Evolutionary conservation across 2,113 vertebrate species (phyloP), one percentile per base, ranked within the genome.

Genomic region (Ranitomeya imitator): DNA sequence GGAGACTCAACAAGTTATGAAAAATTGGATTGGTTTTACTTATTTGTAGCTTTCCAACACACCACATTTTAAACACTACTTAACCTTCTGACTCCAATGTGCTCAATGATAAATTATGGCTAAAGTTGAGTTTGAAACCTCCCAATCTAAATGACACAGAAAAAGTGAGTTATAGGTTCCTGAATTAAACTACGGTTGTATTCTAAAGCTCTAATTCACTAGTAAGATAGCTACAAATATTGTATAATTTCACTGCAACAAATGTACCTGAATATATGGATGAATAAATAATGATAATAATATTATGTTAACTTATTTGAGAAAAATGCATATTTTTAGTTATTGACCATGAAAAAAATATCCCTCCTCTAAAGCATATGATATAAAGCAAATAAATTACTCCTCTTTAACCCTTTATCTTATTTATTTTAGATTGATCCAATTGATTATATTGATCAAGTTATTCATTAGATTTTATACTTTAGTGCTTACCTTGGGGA

Each of bases 1-100:
- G 61, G 51, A 83, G 61, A 52, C 54, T 84, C 83, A 84, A 84
- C 63, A 84, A 84, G 83, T 69, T 69, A 69, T 84, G 45, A 83
- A 79, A 79, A 23, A 79, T 13, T 55, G 52, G 77, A 79, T 79
- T 55, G 76, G 76, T 52, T 55, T 23, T 57, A 60, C 54, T 59
- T 79, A 79, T 55, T 21, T 23, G 77, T 52, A 16, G 71, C 21
- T 78, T 55, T 79, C 77, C 77, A 79, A 79, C 59, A 59, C 54
- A 26, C 55, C 78, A 23, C 23, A 31, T 60, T 80, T 80, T 80
- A 80, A 26, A 60, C 23, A 16, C 23, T 57, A 59, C 78, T 59
- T 80, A 80, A 80, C 52, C 52, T 57, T 59, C n/a, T 80, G 52
- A 80, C 78, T 80, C 7, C 55, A 80, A 26, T 57, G n/a, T 79